Evolutionary conservation across 2,113 vertebrate genomes (phyloP).

Genomic region (Solea solea): DNA sequence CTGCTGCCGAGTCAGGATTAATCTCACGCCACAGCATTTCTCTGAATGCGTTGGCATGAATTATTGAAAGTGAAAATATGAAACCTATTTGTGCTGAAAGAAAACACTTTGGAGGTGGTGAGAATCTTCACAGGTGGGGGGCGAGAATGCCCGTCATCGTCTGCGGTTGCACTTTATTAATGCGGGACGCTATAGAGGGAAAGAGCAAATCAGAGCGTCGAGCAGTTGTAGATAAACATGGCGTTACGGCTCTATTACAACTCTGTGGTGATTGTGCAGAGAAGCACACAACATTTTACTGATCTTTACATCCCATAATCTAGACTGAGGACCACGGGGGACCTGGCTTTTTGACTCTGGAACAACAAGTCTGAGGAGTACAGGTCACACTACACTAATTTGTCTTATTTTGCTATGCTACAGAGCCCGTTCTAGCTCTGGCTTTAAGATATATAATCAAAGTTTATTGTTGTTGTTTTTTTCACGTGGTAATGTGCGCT

Average conservation of each 20-base stretch:
- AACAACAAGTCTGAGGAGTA: too few species aligned
- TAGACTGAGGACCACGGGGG: too few species aligned
- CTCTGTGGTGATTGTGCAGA: slow-evolving; percentile 15
- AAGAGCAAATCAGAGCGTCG: slow-evolving; percentile 2
- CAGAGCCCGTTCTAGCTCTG: too few species aligned
- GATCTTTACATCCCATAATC: neutral
- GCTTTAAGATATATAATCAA: too few species aligned
- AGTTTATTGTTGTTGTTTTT: too few species aligned
- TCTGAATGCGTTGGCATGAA: slow-evolving; percentile 40
- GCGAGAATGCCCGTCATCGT: slow-evolving; percentile 16
- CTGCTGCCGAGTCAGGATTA: slow-evolving; percentile 45
- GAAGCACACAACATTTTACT: neutral
- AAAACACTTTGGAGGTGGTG: slow-evolving; percentile 1
- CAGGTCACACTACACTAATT: too few species aligned
- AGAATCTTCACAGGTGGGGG: slow-evolving; percentile 11
- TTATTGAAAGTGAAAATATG: slow-evolving; percentile 49
- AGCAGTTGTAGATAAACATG: slow-evolving; percentile 24
- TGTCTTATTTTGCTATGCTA: too few species aligned
- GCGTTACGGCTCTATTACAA: slow-evolving; percentile 26
- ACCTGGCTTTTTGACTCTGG: too few species aligned
- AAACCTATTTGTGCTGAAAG: slow-evolving; percentile 39
- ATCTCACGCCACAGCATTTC: slow-evolving; percentile 15
- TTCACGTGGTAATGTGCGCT: neutral
- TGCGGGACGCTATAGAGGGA: slow-evolving; percentile 9
- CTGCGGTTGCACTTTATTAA: slow-evolving; percentile 35